These are phyloP conservation scores for Riptortus pedestris DNA, from an alignment of 1,140 invertebrate genomes.

Conservation along the genomic window DNA sequence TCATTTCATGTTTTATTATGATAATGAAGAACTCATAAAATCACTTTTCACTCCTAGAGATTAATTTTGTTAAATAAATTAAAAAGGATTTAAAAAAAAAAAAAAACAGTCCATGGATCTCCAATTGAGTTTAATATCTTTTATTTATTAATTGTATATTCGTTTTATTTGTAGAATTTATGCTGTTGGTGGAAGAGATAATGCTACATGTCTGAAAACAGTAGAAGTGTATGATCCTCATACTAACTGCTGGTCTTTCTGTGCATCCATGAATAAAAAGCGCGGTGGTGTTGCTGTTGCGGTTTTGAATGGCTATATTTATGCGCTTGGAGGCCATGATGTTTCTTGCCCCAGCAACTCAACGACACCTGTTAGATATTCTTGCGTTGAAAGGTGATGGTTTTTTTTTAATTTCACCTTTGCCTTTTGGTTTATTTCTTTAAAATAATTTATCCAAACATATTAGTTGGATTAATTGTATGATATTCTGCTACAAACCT, in stretches of 20 bases:
- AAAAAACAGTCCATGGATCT: too few relatives aligned
- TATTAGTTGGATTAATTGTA: background rate
- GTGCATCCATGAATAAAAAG: constrained; percentile 78
- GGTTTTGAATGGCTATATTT: constrained; percentile 69
- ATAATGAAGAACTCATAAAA: too few relatives aligned
- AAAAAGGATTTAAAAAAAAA: too few relatives aligned
- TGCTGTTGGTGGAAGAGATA: constrained; percentile 86
- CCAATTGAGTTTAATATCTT: too few relatives aligned
- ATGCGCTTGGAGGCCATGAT: constrained; percentile 81
- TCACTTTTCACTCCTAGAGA: too few relatives aligned
- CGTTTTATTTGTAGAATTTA: constrained; percentile 56
- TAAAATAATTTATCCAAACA: background rate
- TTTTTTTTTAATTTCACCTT: background rate
- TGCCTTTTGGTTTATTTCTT: background rate
- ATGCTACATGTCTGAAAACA: constrained; percentile 76
- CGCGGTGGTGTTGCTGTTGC: constrained; percentile 82
- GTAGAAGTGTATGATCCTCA: constrained; percentile 90
- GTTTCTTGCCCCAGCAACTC: constrained; percentile 72
- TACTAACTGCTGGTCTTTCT: constrained; percentile 77
- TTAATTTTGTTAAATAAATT: too few relatives aligned
- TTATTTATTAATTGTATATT: too few relatives aligned
- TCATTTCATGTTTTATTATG: too few relatives aligned
- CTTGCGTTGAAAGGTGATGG: constrained; percentile 80
- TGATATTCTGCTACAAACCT: background rate
- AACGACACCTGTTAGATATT: constrained; percentile 54